Evolutionary conservation across 2,797 vertebrate species (phyloP).

Genomic region (Tamandua tetradactyla): DNA sequence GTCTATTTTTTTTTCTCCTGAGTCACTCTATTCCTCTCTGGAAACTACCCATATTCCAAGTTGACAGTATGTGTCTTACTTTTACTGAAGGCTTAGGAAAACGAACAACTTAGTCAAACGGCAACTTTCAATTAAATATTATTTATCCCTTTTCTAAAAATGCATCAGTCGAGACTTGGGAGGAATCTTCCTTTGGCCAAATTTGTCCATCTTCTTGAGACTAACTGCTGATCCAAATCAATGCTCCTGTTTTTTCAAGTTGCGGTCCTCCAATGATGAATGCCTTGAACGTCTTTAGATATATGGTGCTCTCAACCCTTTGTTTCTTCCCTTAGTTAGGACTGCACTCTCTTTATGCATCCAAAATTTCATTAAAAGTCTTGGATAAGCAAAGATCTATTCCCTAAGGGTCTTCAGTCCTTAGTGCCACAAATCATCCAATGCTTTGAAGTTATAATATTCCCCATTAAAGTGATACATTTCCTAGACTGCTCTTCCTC

Average conservation of each 20-base stretch:
- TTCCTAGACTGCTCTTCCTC: neutral
- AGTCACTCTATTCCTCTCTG: neutral
- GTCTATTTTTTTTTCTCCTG: neutral
- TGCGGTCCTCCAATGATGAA: neutral
- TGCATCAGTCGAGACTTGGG: neutral
- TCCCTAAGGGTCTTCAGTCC: neutral
- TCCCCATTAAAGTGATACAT: neutral
- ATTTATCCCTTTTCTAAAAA: neutral
- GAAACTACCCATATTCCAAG: slow-evolving; percentile 26
- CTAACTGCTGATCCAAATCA: neutral
- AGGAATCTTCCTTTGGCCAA: neutral
- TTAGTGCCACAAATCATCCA: neutral
- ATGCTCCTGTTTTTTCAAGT: neutral
- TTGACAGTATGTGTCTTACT: neutral
- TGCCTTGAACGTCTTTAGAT: slow-evolving; percentile 19
- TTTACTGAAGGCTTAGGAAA: slow-evolving; percentile 26
- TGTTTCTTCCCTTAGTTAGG: neutral
- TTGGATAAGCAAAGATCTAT: neutral
- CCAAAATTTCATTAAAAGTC: slow-evolving; percentile 20
- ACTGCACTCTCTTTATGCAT: neutral
- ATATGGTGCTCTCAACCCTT: neutral
- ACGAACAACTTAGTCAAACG: neutral
- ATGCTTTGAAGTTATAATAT: neutral
- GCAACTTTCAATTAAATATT: neutral
- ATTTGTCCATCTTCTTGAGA: neutral